phyloP scores from a whole-genome alignment of 2,888 invertebrate species.

The Encarsia formosa region DNA sequence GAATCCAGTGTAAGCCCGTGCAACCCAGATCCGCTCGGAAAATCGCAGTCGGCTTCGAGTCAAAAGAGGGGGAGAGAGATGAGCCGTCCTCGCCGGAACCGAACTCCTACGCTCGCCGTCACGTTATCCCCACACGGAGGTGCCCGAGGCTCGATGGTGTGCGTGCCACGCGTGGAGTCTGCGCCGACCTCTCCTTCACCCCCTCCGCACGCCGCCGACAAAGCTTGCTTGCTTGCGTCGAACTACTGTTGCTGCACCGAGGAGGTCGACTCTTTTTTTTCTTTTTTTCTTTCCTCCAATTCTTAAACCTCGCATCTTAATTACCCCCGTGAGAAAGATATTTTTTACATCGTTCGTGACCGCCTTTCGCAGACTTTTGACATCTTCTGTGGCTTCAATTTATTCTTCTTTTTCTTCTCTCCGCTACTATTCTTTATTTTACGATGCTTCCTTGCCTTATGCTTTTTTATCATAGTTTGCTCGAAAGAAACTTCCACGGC shows the following conservation, averaged over 20 bases:
- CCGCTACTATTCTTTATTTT: no score
- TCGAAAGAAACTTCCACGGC: no score
- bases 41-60: background rate
- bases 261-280: background rate
- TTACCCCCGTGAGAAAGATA: background rate
- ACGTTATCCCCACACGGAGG: background rate
- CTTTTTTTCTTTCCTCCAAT: conserved; percentile 14
- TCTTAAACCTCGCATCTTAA: conserved; percentile 16
- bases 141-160: no score
- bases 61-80: no score
- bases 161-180: background rate
- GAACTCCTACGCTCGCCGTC: conserved; percentile 46
- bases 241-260: conserved; percentile 6
- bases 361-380: background rate
- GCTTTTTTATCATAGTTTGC: no score
- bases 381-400: background rate
- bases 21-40: background rate
- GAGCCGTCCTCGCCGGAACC: no score
- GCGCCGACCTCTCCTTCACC: conserved; percentile 16
- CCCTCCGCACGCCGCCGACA: conserved; percentile 8
- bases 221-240: conserved; percentile 3
- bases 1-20: no score
- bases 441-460: no score
- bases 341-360: background rate
- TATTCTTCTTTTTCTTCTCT: no score